Evolutionary conservation across 35 echinoderm and acorn worm species (phyloP).

Genomic region (Ophiothrix spiculata): DNA sequence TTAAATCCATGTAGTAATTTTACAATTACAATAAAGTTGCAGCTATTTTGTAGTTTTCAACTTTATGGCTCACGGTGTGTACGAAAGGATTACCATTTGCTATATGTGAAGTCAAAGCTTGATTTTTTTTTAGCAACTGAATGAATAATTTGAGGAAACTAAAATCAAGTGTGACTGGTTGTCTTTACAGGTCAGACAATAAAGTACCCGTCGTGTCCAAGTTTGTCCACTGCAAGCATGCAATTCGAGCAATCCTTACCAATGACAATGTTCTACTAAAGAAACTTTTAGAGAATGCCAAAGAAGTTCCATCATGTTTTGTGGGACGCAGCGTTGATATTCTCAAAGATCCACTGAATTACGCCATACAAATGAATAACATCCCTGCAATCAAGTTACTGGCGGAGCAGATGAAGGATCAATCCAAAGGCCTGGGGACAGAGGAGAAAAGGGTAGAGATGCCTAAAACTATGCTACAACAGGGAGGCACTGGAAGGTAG

Average conservation of each 20-base stretch:
- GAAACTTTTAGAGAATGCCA: slow-evolving; percentile 57
- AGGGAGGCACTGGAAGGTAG: slow-evolving; percentile 80
- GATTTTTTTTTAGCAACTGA: too few relatives aligned
- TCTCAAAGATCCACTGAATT: slow-evolving; percentile 45
- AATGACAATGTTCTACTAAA: slow-evolving; percentile 66
- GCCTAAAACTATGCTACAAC: slow-evolving; percentile 23
- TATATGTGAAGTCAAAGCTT: too few relatives aligned
- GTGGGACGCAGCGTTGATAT: slow-evolving; percentile 51
- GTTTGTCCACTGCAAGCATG: slow-evolving; percentile 63
- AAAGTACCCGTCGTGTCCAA: slow-evolving; percentile 72
- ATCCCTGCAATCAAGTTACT: slow-evolving; percentile 57
- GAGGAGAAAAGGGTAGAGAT: background rate
- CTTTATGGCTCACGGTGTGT: too few relatives aligned
- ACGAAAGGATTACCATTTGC: too few relatives aligned
- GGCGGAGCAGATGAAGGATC: slow-evolving; percentile 21
- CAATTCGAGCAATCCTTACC: slow-evolving; percentile 86
- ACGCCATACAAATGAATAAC: slow-evolving; percentile 71
- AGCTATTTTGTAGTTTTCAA: too few relatives aligned
- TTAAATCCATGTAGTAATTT: too few relatives aligned
- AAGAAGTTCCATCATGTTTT: slow-evolving; percentile 63
- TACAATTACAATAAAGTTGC: too few relatives aligned
- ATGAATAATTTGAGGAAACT: too few relatives aligned
- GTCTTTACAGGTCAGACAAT: slow-evolving; percentile 71
- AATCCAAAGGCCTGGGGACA: background rate
- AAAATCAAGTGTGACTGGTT: too few relatives aligned